phyloP scores from a whole-genome alignment of 2,888 invertebrate genomes.

The Latrodectus elegans region DNA sequence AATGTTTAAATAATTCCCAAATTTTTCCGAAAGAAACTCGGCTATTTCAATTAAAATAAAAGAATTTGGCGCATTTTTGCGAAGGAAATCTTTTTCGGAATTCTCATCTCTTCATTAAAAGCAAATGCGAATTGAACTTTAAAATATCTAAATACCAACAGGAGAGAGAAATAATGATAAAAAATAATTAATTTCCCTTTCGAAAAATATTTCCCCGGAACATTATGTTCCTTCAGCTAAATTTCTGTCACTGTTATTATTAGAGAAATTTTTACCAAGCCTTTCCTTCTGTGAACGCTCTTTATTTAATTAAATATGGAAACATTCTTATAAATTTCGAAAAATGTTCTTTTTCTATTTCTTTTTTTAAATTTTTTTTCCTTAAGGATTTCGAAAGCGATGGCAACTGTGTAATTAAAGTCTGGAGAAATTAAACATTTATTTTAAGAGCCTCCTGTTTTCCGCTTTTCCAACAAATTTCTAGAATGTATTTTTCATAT shows the following conservation, averaged over 20 bases:
- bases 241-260: neutral
- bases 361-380: constrained; percentile 14
- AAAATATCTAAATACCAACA: neutral
- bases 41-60: no score
- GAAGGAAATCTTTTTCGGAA: no score
- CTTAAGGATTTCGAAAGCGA: constrained; percentile 8
- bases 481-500: neutral
- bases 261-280: neutral
- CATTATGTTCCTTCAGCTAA: no score
- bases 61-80: no score
- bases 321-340: constrained; percentile 44
- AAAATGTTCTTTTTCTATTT: neutral
- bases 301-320: constrained; percentile 53
- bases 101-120: neutral
- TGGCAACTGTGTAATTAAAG: constrained; percentile 32
- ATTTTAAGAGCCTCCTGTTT: neutral
- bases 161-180: neutral
- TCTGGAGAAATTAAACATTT: constrained; percentile 43
- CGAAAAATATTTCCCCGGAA: neutral
- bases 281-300: constrained; percentile 4
- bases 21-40: no score
- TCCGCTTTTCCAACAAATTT: neutral
- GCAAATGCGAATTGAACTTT: neutral
- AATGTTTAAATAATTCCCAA: no score
- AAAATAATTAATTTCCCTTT: constrained; percentile 2